phyloP scores from a whole-genome alignment of 1,140 invertebrate species.

The Pristionchus pacificus region DNA sequence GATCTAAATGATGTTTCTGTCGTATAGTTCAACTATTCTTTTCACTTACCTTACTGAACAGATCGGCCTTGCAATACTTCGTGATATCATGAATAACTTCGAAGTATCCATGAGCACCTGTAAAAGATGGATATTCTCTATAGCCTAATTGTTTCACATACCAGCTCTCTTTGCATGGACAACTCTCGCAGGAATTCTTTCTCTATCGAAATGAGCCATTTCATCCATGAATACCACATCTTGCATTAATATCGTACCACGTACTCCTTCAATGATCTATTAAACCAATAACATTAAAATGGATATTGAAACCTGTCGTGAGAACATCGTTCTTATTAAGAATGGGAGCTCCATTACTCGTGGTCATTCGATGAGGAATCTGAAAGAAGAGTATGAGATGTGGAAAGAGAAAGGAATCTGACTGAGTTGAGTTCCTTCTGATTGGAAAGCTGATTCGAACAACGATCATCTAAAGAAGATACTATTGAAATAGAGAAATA shows the following conservation, averaged over 20 bases:
- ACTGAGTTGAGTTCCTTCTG: too few relatives aligned
- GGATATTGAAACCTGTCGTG: constrained; percentile 68
- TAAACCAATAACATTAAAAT: too few relatives aligned
- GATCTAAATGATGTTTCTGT: too few relatives aligned
- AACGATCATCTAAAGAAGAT: too few relatives aligned
- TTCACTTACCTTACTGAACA: constrained; percentile 79
- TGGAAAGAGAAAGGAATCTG: too few relatives aligned
- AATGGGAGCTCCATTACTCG: constrained; percentile 74
- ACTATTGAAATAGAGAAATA: too few relatives aligned
- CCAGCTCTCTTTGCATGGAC: constrained; percentile 43
- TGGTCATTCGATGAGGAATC: constrained; percentile 64
- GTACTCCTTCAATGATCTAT: background rate
- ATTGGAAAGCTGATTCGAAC: too few relatives aligned
- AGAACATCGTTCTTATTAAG: constrained; percentile 72
- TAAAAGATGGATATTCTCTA: constrained; percentile 22
- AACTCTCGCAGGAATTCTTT: constrained; percentile 91
- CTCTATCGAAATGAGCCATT: constrained; percentile 79
- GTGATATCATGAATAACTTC: constrained; percentile 87
- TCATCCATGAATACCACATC: constrained; percentile 81
- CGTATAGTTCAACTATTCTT: too few relatives aligned
- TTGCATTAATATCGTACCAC: constrained; percentile 79
- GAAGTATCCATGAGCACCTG: constrained; percentile 91
- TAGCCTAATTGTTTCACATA: too few relatives aligned
- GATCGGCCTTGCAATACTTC: constrained; percentile 75
- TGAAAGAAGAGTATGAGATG: too few relatives aligned